A percentile compares a stretch with the other conserved stretches of the same genome.
phyloP scores from a whole-genome alignment of 2,797 vertebrate species.

The Cryptoblepharus egeriae region DNA sequence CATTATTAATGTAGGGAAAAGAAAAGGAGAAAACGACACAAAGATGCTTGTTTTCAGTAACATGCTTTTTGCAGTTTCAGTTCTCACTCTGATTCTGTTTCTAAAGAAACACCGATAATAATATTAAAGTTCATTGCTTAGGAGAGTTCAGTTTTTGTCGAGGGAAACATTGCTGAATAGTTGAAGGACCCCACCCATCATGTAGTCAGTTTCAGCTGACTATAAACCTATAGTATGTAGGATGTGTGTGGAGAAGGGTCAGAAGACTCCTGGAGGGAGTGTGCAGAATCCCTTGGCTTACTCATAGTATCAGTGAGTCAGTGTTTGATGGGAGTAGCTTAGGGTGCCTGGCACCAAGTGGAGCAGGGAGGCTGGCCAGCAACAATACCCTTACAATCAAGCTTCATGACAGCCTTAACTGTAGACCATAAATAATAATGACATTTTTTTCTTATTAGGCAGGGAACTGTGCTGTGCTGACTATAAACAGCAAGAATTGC shows the following conservation, averaged over 20 bases:
- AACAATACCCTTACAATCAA: slow-evolving; percentile 75
- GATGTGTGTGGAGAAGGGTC: slow-evolving; percentile 73
- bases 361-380: slow-evolving; percentile 78
- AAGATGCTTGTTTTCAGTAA: too few relatives aligned
- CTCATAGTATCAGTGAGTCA: slow-evolving; percentile 83
- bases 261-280: slow-evolving; percentile 70
- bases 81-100: slow-evolving; percentile 59
- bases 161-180: slow-evolving; percentile 75
- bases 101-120: slow-evolving; percentile 44
- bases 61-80: background rate
- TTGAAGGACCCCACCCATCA: slow-evolving; percentile 69
- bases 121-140: slow-evolving; percentile 66
- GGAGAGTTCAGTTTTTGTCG: slow-evolving; percentile 72
- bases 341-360: slow-evolving; percentile 94
- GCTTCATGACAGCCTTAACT: slow-evolving; percentile 82
- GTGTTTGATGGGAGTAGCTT: slow-evolving; percentile 81
- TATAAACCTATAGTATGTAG: slow-evolving; percentile 80
- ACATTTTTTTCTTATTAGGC: slow-evolving; percentile 60
- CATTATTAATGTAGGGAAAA: too few relatives aligned
- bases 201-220: slow-evolving; percentile 73
- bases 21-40: background rate
- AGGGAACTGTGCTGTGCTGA: slow-evolving; percentile 50
- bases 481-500: slow-evolving; percentile 65
- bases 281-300: slow-evolving; percentile 78
- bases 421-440: slow-evolving; percentile 83